These are phyloP conservation scores for Aphidoletes aphidimyza DNA, from an alignment of 2,888 invertebrate species.

Conservation along the genomic window DNA sequence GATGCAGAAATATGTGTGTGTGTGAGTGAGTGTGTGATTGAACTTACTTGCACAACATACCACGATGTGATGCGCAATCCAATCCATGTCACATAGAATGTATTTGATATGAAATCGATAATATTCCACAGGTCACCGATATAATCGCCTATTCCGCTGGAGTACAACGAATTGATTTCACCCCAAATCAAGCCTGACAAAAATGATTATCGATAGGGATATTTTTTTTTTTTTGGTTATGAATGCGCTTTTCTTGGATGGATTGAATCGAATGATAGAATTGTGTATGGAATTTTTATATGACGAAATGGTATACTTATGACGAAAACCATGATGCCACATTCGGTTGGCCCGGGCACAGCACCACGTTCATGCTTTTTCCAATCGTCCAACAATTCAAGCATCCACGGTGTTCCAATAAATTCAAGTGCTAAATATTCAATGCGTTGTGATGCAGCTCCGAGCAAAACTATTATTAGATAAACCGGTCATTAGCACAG, in stretches of 20 bases:
- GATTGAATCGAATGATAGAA: neutral
- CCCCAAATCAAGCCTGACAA: constrained; percentile 93
- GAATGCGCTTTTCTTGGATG: too few species aligned
- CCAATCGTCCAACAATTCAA: constrained; percentile 80
- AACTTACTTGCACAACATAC: constrained; percentile 85
- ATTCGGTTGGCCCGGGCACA: constrained; percentile 82
- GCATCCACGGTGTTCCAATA: constrained; percentile 81
- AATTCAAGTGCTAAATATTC: constrained; percentile 84
- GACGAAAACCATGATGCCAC: constrained; percentile 87
- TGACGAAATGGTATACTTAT: constrained; percentile 81
- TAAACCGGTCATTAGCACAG: too few species aligned
- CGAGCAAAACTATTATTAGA: constrained; percentile 79
- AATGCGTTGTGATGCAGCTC: constrained; percentile 92
- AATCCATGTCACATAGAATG: constrained; percentile 94
- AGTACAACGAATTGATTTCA: constrained; percentile 91
- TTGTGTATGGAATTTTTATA: too few species aligned
- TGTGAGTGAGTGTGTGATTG: constrained; percentile 47
- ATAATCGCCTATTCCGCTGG: constrained; percentile 90
- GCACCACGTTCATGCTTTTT: constrained; percentile 81
- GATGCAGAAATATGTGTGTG: neutral
- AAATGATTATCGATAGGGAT: constrained; percentile 58
- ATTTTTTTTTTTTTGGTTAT: neutral
- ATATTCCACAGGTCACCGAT: constrained; percentile 97
- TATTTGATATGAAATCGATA: constrained; percentile 96
- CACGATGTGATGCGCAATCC: constrained; percentile 88